Base-by-base conservation (phyloP, 2,113 vertebrate genomes). In the Urocitellus parryii region DNA sequence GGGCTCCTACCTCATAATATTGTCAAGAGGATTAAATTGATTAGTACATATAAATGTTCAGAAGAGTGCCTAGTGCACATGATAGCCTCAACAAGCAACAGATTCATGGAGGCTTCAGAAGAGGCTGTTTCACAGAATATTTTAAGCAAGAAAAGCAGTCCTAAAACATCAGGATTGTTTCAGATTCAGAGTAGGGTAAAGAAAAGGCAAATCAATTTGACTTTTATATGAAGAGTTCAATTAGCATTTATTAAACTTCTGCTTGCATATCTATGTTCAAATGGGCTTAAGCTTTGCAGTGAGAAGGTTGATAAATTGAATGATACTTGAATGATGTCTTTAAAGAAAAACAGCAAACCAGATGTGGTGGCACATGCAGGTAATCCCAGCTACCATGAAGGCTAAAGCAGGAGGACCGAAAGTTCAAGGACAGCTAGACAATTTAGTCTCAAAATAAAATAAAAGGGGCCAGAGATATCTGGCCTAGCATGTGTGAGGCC, bases 141-240 rank as follows among this genome's bases (percentile, higher is more conserved):
- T 96, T 56, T 88, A 51, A 94, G 27, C 61, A 92, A 94, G 80
- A 94, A 67, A 61, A 92, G 25, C n/a, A 51, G 27, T 86, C 18
- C 24, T 79, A 68, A 34, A 24, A 91, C 12, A 81, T 37, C 11
- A 80, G 14, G 29, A 91, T 91, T 83, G 27, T 83, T 96, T 72
- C 84, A 18, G 14, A 82, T 86, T 86, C 70, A 78, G 39, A 94
- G 37, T 74, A 82, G 34, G 88, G 51, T 74, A 86, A 85, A 81
- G 39, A 68, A 83, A 95, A 29, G 42, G 24, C 42, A 76, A 76
- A 76, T 45, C 39, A 48, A 18, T 48, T 94, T 3, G 86, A 85
- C 84, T 92, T 89, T 83, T 32, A 78, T 87, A 51, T 82, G n/a
- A 96, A 80, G 25, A 90, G 67, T 80, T 92, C 74, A 8, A 63